Evolutionary conservation across 2,888 invertebrate species (phyloP).

Genomic region (Cryptocheilus praepositus): DNA sequence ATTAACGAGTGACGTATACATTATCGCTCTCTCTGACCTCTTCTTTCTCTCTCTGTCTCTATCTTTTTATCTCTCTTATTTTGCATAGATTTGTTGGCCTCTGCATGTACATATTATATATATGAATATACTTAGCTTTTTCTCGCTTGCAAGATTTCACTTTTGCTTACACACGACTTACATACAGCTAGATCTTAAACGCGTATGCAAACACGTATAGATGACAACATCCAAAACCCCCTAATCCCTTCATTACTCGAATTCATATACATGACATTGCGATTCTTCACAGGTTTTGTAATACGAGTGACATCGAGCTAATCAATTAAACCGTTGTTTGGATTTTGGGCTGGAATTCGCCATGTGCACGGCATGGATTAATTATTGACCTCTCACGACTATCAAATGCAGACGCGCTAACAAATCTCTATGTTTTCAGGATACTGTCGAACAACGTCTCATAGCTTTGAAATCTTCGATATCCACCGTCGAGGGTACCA

Average conservation of each 20-base stretch:
- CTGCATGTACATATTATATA: constrained; percentile 3
- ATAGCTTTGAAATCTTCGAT: constrained; percentile 83
- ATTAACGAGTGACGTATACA: constrained; percentile 6
- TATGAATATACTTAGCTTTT: not conserved
- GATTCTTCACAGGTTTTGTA: constrained; percentile 33
- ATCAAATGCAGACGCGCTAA: constrained; percentile 19
- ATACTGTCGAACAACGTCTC: constrained; percentile 77
- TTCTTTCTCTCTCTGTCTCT: constrained; percentile 11
- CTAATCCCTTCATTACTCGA: too few relatives aligned
- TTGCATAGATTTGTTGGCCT: constrained; percentile 11
- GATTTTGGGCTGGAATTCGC: constrained; percentile 38
- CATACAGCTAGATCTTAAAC: not conserved
- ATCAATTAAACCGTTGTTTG: constrained; percentile 56
- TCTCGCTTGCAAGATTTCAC: not conserved
- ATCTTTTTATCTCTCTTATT: constrained; percentile 1
- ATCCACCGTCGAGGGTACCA: constrained; percentile 81
- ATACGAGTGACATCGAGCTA: constrained; percentile 53
- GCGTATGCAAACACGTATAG: not conserved
- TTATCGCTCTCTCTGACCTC: not conserved
- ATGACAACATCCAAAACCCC: too few relatives aligned
- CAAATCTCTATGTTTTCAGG: constrained; percentile 57
- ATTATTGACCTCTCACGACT: not conserved
- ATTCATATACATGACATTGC: not conserved
- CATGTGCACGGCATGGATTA: constrained; percentile 54
- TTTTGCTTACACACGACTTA: not conserved